phyloP scores from a whole-genome alignment of 2,888 invertebrate species.

The Notodonta ziczac region DNA sequence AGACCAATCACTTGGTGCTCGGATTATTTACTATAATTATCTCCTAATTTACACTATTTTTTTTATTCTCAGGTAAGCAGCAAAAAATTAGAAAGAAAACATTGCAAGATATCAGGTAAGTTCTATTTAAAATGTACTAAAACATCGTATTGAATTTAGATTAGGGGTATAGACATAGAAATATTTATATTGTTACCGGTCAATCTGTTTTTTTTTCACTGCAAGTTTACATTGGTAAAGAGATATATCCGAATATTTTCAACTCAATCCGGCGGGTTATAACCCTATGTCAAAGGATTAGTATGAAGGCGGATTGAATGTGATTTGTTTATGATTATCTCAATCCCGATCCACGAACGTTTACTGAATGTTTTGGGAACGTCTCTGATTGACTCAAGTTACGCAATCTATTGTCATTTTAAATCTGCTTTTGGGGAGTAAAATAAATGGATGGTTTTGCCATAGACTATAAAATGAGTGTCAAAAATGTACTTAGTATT shows the following conservation, averaged over 20 bases:
- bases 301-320: slow-evolving; percentile 23
- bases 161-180: too few species aligned
- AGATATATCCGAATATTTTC: neutral
- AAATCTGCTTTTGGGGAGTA: neutral
- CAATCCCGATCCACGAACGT: slow-evolving; percentile 22
- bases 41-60: neutral
- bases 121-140: too few species aligned
- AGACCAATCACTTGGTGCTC: too few species aligned
- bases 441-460: too few species aligned
- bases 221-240: too few species aligned
- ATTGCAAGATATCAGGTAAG: neutral
- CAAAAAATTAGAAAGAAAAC: neutral
- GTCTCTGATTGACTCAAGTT: slow-evolving; percentile 21
- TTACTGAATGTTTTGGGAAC: slow-evolving; percentile 21
- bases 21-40: too few species aligned
- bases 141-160: too few species aligned
- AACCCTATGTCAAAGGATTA: slow-evolving; percentile 34
- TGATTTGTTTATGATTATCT: slow-evolving; percentile 45
- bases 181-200: too few species aligned
- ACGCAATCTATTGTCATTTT: neutral
- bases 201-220: too few species aligned
- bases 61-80: neutral
- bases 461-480: too few species aligned
- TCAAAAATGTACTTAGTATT: too few species aligned
- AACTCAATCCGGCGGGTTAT: slow-evolving; percentile 6